These are phyloP conservation scores for Margarornis squamiger DNA, from an alignment of 2,797 vertebrate species.

Conservation along the genomic window DNA sequence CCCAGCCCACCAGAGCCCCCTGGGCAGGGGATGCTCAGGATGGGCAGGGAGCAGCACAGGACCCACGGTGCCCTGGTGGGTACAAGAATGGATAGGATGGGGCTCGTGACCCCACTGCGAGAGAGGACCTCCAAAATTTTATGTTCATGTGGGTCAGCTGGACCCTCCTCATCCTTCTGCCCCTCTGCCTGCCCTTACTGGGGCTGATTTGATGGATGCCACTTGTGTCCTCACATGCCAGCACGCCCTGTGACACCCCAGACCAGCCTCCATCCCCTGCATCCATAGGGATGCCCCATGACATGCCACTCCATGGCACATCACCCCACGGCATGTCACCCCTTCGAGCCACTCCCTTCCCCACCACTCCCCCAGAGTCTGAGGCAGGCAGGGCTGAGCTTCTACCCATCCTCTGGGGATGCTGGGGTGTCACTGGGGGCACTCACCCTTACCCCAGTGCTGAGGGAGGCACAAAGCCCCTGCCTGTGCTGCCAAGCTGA, in stretches of 20 bases:
- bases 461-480: background rate
- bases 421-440: background rate
- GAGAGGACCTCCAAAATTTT: background rate
- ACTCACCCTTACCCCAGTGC: background rate
- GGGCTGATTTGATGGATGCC: background rate
- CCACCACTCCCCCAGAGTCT: background rate
- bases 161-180: background rate
- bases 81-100: background rate
- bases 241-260: fast-evolving
- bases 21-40: background rate
- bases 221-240: background rate
- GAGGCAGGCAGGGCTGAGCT: background rate
- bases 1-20: background rate
- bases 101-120: fast-evolving
- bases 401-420: background rate
- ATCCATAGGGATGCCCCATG: no score
- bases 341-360: background rate
- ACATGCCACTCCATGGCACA: fast-evolving
- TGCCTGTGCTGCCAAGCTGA: background rate
- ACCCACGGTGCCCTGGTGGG: background rate
- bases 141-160: background rate
- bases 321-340: background rate
- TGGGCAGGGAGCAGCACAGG: background rate
- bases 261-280: background rate
- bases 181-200: background rate